These are phyloP conservation scores for Nibea coibor DNA, from an alignment of 2,113 vertebrate genomes.

Conservation along the genomic window DNA sequence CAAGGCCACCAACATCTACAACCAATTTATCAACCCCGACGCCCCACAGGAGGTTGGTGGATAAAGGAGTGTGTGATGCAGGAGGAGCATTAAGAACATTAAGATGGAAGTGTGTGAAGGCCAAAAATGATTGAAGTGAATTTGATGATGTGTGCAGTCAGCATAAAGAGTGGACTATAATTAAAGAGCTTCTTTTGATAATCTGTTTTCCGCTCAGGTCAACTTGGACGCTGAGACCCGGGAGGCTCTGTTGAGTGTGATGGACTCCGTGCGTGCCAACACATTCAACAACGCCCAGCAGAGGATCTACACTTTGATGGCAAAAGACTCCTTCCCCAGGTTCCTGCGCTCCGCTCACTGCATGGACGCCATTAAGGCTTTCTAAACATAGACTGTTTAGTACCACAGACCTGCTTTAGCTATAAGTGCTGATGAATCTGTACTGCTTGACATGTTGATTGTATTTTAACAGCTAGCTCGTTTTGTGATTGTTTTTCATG, in stretches of 20 bases:
- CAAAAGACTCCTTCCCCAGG: slow-evolving; percentile 92
- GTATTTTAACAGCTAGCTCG: slow-evolving; percentile 19
- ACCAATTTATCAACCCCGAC: slow-evolving; percentile 88
- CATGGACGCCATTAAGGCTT: slow-evolving; percentile 72
- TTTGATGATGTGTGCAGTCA: neutral
- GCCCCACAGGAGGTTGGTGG: slow-evolving; percentile 88
- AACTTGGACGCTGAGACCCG: slow-evolving; percentile 94
- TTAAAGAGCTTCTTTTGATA: neutral
- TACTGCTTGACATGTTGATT: slow-evolving; percentile 30
- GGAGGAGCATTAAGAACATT: neutral
- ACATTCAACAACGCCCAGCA: slow-evolving; percentile 89
- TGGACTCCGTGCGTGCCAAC: slow-evolving; percentile 81
- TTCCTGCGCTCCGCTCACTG: slow-evolving; percentile 90
- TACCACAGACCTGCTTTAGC: slow-evolving; percentile 32
- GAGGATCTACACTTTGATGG: slow-evolving; percentile 91
- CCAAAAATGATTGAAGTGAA: neutral
- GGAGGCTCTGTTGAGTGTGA: slow-evolving; percentile 83
- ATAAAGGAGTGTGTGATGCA: neutral
- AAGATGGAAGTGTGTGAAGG: neutral
- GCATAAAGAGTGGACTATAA: neutral
- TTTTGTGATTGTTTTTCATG: neutral
- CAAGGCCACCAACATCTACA: slow-evolving; percentile 90
- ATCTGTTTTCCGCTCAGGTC: slow-evolving; percentile 80
- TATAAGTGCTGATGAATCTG: slow-evolving; percentile 16
- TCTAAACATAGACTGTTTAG: slow-evolving; percentile 31